Evolutionary conservation across 1,140 invertebrate species (phyloP).

Genomic region (Pteromalus puparum): DNA sequence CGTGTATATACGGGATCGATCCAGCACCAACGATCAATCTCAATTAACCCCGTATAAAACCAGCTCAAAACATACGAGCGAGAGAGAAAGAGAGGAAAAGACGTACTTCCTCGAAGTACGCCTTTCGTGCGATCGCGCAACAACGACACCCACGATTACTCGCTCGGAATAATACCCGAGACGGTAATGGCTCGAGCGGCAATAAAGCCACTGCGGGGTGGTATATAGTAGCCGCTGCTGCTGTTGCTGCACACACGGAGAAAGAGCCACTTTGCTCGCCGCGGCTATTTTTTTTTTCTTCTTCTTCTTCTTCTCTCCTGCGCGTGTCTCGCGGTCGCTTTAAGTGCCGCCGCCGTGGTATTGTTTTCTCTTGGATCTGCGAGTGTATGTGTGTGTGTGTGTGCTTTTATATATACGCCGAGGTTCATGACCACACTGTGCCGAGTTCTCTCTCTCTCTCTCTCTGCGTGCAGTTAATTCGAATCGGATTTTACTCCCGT

Average conservation of each 20-base stretch:
- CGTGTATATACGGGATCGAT: neutral
- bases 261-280: slow-evolving; percentile 19
- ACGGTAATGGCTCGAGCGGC: slow-evolving; percentile 19
- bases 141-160: slow-evolving; percentile 21
- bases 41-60: neutral
- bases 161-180: slow-evolving; percentile 10
- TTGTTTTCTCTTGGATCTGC: neutral
- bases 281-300: slow-evolving; percentile 3
- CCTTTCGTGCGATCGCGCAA: slow-evolving; percentile 7
- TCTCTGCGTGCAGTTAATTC: too few relatives aligned
- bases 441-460: too few relatives aligned
- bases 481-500: too few relatives aligned
- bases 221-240: neutral
- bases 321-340: slow-evolving; percentile 19
- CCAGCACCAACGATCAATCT: neutral
- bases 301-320: neutral
- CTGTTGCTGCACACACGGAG: neutral
- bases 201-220: slow-evolving; percentile 21
- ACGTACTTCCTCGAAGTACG: neutral
- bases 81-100: neutral
- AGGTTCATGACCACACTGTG: too few relatives aligned
- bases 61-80: neutral
- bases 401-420: neutral
- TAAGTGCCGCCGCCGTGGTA: neutral
- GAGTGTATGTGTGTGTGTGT: too few relatives aligned